These are phyloP conservation scores for Acanthosepion pharaonis DNA, from an alignment of 2,888 invertebrate species.

Conservation along the genomic window DNA sequence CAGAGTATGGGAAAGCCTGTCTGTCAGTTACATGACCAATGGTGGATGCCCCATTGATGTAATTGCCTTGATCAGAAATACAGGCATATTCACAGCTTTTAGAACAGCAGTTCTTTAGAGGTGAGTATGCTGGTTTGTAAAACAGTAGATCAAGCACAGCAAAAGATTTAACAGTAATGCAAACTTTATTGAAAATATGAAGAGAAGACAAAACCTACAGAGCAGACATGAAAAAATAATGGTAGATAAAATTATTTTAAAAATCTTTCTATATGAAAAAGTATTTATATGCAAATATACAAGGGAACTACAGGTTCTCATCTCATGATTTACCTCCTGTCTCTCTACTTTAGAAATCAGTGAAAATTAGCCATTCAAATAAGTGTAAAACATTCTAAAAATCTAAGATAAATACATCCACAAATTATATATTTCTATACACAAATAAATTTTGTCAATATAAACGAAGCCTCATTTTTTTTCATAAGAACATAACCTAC, in stretches of 20 bases:
- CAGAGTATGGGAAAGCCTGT: not conserved
- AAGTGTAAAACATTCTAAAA: too few relatives aligned
- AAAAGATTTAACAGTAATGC: not conserved
- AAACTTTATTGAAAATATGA: not conserved
- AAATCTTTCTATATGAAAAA: too few relatives aligned
- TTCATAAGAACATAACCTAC: too few relatives aligned
- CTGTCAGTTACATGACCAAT: conserved; percentile 8
- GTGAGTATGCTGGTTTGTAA: not conserved
- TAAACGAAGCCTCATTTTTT: too few relatives aligned
- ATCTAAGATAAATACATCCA: too few relatives aligned
- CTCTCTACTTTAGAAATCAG: too few relatives aligned
- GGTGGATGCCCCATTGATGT: conserved; percentile 24
- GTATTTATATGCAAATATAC: too few relatives aligned
- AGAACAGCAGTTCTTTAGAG: not conserved
- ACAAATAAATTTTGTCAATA: too few relatives aligned
- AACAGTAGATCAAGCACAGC: not conserved
- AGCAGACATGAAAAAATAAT: not conserved
- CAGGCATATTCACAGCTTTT: not conserved
- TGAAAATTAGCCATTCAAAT: too few relatives aligned
- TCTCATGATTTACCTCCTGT: too few relatives aligned
- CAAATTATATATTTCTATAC: too few relatives aligned
- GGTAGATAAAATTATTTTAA: not conserved
- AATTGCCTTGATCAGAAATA: not conserved
- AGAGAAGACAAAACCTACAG: not conserved
- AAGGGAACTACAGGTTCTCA: too few relatives aligned